Evolutionary conservation across 1,140 invertebrate species (phyloP).

Genomic region (Triops longicaudatus): DNA sequence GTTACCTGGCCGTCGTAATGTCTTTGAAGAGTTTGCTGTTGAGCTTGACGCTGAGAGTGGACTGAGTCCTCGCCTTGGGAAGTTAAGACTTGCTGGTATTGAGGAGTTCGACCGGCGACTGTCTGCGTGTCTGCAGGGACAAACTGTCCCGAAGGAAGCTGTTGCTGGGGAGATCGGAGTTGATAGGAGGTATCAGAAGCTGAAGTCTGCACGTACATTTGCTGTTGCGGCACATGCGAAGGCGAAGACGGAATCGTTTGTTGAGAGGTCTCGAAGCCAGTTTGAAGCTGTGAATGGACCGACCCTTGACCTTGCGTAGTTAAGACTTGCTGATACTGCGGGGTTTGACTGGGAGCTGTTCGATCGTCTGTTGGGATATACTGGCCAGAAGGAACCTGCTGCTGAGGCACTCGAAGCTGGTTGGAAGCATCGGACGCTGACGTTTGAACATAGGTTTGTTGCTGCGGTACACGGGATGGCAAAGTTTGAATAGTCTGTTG

Average conservation of each 20-base stretch:
- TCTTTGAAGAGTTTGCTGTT: not conserved
- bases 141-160: not conserved
- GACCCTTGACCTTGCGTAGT: no score
- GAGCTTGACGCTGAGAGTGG: not conserved
- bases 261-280: not conserved
- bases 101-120: not conserved
- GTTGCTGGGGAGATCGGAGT: not conserved
- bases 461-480: not conserved
- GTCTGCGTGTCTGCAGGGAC: not conserved
- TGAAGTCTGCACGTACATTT: not conserved
- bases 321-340: no score
- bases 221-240: not conserved
- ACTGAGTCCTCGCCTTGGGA: not conserved
- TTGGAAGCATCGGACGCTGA: not conserved
- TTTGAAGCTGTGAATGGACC: no score
- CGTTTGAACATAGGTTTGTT: not conserved
- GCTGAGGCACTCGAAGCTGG: not conserved
- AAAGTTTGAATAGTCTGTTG: not conserved
- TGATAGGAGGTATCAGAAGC: not conserved
- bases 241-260: not conserved
- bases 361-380: not conserved
- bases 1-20: not conserved
- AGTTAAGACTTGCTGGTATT: not conserved
- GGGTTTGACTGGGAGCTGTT: not conserved
- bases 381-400: not conserved